phyloP scores from a whole-genome alignment of 2,797 vertebrate genomes.

The Echeneis naucrates region DNA sequence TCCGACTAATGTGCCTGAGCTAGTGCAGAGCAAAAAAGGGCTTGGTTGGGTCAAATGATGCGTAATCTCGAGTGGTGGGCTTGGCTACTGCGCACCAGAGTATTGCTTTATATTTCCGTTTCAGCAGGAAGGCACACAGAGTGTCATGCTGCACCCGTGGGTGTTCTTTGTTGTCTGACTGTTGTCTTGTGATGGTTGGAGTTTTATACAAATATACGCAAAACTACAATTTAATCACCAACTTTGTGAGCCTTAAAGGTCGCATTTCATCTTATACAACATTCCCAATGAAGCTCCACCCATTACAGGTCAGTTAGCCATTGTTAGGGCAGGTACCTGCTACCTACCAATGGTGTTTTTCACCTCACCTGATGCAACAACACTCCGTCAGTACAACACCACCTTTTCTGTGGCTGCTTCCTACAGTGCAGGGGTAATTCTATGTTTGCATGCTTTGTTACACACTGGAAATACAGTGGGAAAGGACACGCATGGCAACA shows the following conservation, averaged over 20 bases:
- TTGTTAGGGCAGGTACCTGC: slow-evolving; percentile 60
- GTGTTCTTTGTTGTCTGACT: slow-evolving; percentile 66
- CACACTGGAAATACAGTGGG: slow-evolving; percentile 52
- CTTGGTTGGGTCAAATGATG: slow-evolving; percentile 56
- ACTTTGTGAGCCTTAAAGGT: background rate
- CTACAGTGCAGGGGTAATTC: slow-evolving; percentile 43
- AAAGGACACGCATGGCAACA: slow-evolving; percentile 61
- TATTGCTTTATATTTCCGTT: slow-evolving; percentile 36
- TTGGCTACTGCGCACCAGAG: slow-evolving; percentile 21
- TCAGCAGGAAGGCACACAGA: slow-evolving; percentile 71
- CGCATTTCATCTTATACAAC: background rate
- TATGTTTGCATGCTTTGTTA: slow-evolving; percentile 67
- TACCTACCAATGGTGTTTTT: slow-evolving; percentile 69
- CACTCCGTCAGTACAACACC: slow-evolving; percentile 56
- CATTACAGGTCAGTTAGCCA: slow-evolving; percentile 54
- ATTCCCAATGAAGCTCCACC: slow-evolving; percentile 53
- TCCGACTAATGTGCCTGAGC: slow-evolving; percentile 56
- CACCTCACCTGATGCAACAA: slow-evolving; percentile 65
- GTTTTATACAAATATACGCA: slow-evolving; percentile 40
- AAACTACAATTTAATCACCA: background rate
- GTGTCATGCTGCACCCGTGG: slow-evolving; percentile 46
- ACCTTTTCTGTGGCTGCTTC: slow-evolving; percentile 47
- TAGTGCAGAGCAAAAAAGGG: slow-evolving; percentile 33
- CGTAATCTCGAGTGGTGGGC: slow-evolving; percentile 44
- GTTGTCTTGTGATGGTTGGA: slow-evolving; percentile 66